phyloP scores from a whole-genome alignment of 2,888 invertebrate genomes.

The Temnothorax rugatulus region DNA sequence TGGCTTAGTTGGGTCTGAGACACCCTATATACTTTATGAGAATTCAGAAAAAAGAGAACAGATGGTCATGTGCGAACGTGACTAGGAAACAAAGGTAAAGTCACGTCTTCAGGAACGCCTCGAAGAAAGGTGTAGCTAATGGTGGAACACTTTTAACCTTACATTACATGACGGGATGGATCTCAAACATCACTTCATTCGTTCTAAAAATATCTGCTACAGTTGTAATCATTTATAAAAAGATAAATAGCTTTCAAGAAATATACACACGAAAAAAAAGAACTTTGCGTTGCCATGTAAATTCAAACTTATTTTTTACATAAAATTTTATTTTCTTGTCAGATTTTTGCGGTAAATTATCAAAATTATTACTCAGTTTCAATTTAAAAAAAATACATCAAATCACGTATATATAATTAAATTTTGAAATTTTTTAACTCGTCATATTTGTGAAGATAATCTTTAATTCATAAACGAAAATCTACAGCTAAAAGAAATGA shows the following conservation, averaged over 20 bases:
- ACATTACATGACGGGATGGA: slow-evolving; percentile 57
- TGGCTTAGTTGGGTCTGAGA: slow-evolving; percentile 23
- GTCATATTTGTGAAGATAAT: not conserved
- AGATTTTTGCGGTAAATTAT: not conserved
- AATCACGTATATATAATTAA: not conserved
- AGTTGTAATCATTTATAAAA: slow-evolving; percentile 61
- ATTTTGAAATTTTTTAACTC: not conserved
- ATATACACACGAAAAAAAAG: not conserved
- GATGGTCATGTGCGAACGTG: slow-evolving; percentile 72
- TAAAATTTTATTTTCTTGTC: not conserved
- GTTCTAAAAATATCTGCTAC: slow-evolving; percentile 68
- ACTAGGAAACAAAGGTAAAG: slow-evolving; percentile 75
- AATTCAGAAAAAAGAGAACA: slow-evolving; percentile 68
- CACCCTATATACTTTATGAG: slow-evolving; percentile 66
- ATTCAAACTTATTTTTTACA: not conserved
- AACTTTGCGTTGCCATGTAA: not conserved
- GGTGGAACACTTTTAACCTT: slow-evolving; percentile 72
- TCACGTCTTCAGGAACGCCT: slow-evolving; percentile 70
- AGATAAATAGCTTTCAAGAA: slow-evolving; percentile 59
- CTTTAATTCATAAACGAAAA: not conserved
- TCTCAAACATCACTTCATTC: slow-evolving; percentile 58
- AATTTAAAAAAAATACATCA: not conserved
- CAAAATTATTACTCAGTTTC: not conserved
- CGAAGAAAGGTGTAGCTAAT: slow-evolving; percentile 73
- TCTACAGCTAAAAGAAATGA: not conserved